These are phyloP conservation scores for Girardinichthys multiradiatus DNA, from an alignment of 2,113 vertebrate species.

Conservation along the genomic window DNA sequence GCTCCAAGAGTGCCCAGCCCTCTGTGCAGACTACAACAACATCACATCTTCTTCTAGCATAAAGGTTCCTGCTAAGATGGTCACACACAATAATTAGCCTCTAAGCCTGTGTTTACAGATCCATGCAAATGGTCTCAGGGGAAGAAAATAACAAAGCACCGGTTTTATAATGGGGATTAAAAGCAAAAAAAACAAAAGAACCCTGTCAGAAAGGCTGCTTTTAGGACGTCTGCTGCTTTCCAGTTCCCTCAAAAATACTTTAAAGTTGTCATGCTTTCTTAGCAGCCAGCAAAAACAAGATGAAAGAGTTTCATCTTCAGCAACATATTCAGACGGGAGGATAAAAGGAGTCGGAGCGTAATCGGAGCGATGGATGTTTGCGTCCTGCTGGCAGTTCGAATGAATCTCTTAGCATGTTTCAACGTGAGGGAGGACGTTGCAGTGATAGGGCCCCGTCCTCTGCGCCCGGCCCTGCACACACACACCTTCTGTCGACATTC, in stretches of 20 bases:
- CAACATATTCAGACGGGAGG: neutral
- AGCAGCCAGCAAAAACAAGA: slow-evolving; percentile 4
- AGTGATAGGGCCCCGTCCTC: slow-evolving; percentile 17
- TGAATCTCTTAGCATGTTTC: slow-evolving; percentile 13
- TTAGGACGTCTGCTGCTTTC: slow-evolving; percentile 13
- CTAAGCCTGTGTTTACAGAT: slow-evolving; percentile 14
- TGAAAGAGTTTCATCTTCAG: slow-evolving; percentile 22
- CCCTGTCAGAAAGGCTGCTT: neutral
- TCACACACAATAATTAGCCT: slow-evolving; percentile 28
- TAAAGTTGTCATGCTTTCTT: slow-evolving; percentile 15
- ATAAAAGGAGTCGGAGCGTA: neutral
- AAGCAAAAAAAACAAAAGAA: neutral
- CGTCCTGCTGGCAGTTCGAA: slow-evolving; percentile 9
- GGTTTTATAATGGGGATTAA: slow-evolving; percentile 2
- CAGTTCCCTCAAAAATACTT: slow-evolving; percentile 19
- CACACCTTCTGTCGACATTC: slow-evolving; percentile 57
- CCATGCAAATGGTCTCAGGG: slow-evolving; percentile 7
- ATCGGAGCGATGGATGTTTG: neutral
- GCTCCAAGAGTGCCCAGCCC: neutral
- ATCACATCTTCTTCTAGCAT: neutral
- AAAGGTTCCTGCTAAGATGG: neutral
- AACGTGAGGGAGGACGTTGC: neutral
- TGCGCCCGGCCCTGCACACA: neutral
- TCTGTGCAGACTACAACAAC: neutral
- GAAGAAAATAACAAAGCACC: slow-evolving; percentile 17